Base-by-base conservation (phyloP, 1,140 invertebrate species). In the Temnothorax longispinosus region DNA sequence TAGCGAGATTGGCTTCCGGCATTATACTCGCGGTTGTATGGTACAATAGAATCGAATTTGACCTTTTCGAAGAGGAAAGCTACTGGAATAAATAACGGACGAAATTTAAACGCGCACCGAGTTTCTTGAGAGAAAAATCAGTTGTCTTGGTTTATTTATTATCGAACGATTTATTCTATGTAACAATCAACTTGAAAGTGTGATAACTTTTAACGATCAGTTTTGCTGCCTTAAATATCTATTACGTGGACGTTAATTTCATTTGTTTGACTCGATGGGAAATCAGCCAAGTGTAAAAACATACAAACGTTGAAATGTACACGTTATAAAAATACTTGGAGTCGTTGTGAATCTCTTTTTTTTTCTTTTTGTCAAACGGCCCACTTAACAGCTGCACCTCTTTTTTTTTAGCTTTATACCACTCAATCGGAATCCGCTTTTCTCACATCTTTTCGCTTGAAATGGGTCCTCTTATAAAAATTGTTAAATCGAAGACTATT, bases 401-500 rank as follows among this genome's bases (percentile, higher is more conserved):
- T 18, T 60, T 27, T 27, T 27, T 27, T 84, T 74, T 74, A 74
- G 11, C 54, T 67, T 75, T 8, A 32, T 47, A 54, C 27, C 50
- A 60, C 54, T 75, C 80, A 84, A 75, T 82, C 67, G 67, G 54
- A 72, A 58, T 50, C 56, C 80, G 80, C 54, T 74, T 74, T 84
- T 56, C 62, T 80, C 62, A 58, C 80, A 72, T 82, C 67, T 82
- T 72, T 27, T n/a, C 41, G 41, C 41, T 74, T 50, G 52, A 38
- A 62, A 75, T 47, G 69, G 27, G 54, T 60, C 27, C 18, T 60
- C 75, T 84, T 84, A 62, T 84, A 84, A 84, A 84, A 84, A 84
- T 84, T 84, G 80, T 84, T 75, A 74, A 84, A 74, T 60, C 69
- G 80, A 60, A 56, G 80, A 60, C 80, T 84, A 84, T 84, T 82